Base-by-base conservation (phyloP, 1,140 invertebrate species). In the Pogonognathellus flavescens region DNA sequence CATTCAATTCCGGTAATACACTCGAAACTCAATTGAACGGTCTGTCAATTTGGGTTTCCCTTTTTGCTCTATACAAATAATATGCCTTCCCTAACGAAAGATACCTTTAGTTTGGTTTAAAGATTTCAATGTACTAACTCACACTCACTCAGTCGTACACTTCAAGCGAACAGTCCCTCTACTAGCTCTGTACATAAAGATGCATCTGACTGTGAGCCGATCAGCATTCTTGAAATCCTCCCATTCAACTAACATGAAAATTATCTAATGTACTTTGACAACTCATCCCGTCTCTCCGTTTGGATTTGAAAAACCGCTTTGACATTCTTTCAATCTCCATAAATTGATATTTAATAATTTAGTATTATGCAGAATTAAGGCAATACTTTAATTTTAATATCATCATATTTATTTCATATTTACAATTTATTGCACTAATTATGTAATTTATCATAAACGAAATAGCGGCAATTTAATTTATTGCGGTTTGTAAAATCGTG, bases 211-310 rank as follows among this genome's bases (percentile, higher is more conserved):
- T 57, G 31, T 6, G 53, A 57, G 49, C 66, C 13, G 31, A 72
- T 72, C 66, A 3, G n/a, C 41, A 76, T 31, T 76, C 41, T 76
- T 49, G 31, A 76, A 76, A 76, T 66, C 70, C 25, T 76, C 70
- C 41, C 31, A 76, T 76, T 76, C 22, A 62, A n/a, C 50, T 22
- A 50, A 83, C 82, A 66, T 59, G 11, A 31, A 49, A 62, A 62
- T 62, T 83, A 62, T 25, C 57, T 62, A 83, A 83, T 83, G 41
- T 41, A 83, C 20, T 83, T 83, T 83, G 57, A 83, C 82, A 83
- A 57, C 20, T 59, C 82, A 83, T 41, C 25, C 82, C 16, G 41
- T 57, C 59, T 57, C 25, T 50, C 57, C 22, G 20, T 62, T 83
- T 83, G 11, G 57, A n/a, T 60, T 66, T 52, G 1, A 13, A 41